Evolutionary conservation across 2,797 vertebrate genomes (phyloP).

Genomic region (Xenops minutus): DNA sequence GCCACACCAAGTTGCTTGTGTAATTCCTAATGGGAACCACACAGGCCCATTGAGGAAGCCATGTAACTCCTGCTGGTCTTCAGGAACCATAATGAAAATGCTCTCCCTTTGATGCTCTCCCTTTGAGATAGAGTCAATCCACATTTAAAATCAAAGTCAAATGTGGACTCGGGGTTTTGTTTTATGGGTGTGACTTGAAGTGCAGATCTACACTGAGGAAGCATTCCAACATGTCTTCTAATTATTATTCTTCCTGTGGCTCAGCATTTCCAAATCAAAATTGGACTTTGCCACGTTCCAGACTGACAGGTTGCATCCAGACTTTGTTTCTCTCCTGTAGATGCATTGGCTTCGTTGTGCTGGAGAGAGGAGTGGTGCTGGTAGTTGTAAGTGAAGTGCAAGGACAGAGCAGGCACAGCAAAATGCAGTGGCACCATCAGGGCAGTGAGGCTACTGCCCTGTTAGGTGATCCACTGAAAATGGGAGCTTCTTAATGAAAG

Average conservation of each 20-base stretch:
- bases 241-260: background rate
- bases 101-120: no score
- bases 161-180: background rate
- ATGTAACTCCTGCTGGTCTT: rapidly evolving
- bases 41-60: rapidly evolving
- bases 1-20: background rate
- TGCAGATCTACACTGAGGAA: background rate
- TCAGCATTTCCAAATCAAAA: background rate
- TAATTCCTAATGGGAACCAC: background rate
- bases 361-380: background rate
- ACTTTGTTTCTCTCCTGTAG: background rate
- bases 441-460: background rate
- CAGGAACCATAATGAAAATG: background rate
- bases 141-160: background rate
- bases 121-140: no score
- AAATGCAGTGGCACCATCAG: background rate
- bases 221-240: background rate
- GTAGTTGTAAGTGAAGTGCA: background rate
- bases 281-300: background rate
- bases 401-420: background rate
- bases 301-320: background rate
- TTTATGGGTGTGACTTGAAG: background rate
- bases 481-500: background rate
- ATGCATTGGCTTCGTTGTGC: background rate
- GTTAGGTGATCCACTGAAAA: background rate